A percentile compares a stretch with the other conserved stretches of the same genome.
These are phyloP conservation scores for Benitochromis conjunctus DNA, from an alignment of 2,113 vertebrate species.

Conservation along the genomic window DNA sequence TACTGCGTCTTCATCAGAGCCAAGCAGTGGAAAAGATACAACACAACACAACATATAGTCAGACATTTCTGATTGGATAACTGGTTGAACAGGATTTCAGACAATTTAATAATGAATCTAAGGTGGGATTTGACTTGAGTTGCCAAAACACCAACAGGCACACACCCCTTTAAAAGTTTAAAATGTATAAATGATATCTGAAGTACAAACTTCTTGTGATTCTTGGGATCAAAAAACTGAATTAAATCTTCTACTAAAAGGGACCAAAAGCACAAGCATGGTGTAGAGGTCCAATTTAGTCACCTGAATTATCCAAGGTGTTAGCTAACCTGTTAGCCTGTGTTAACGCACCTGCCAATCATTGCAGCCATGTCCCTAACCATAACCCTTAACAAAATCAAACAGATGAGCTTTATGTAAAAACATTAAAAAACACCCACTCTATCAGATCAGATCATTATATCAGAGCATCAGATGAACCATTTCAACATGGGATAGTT, in stretches of 20 bases:
- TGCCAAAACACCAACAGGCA: background rate
- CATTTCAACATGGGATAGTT: background rate
- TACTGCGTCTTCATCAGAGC: background rate
- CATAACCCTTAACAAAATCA: background rate
- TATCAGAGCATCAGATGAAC: background rate
- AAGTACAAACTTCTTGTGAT: background rate
- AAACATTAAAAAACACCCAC: background rate
- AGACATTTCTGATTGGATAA: background rate
- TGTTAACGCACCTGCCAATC: background rate
- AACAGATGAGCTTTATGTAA: background rate
- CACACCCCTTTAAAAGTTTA: background rate
- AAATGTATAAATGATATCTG: background rate
- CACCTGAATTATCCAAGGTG: background rate
- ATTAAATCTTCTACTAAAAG: background rate
- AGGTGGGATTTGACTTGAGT: background rate
- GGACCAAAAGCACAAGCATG: background rate
- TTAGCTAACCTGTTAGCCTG: background rate
- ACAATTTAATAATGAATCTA: background rate
- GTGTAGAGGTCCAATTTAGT: background rate
- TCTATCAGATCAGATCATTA: background rate
- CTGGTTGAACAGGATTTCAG: background rate
- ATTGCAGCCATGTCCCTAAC: background rate
- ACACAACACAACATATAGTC: background rate
- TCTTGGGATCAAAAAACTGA: background rate
- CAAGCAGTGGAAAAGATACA: background rate